Base-by-base conservation (phyloP, 2,797 vertebrate genomes). In the Hippocampus kuda region DNA sequence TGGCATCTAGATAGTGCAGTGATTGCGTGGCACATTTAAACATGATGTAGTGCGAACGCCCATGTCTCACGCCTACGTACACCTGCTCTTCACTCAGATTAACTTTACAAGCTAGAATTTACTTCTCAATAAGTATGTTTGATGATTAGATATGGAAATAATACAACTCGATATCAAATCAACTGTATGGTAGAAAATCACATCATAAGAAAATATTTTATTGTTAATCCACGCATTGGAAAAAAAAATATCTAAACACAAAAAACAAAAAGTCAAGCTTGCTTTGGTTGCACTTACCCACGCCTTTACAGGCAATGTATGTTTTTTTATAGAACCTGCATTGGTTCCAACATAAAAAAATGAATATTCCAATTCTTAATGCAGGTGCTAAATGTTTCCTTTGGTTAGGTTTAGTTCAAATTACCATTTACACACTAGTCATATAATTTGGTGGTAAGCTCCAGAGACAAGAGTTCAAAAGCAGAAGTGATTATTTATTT, bases 21-120 rank as follows among this genome's bases (percentile, higher is more conserved):
- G 34, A 41, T 22, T 70, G 44, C 15, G 30, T 71, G 9, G 24
- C 46, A 18, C 34, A 68, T 70, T 68, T 67, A 16, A 5, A 49
- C 56, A 44, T 42, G 5, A 46, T 42, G 42, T 4, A 34, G 7
- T 63, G 6, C 62, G 24, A 59, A 6, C 26, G 30, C 12, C n/a
- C 38, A 10, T 8, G 61, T 24, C 24, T 63, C 38, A 66, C 13
- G 8, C 57, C 20, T 48, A 63, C 12, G 48, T 27, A 34, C 48
- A 74, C 56, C 22, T 77, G 38, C 44, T 66, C 65, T 49, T 51
- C 20, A 34, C 27, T 6, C 65, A 5, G 18, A 16, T 48, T 7
- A 38, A 38, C 18, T 49, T 66, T 20, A 34, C 16, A 66, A 34
- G 8, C 9, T 66, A 34, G 13, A 10, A 20, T 22, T 44, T 9